Evolutionary conservation across 2,797 vertebrate genomes (phyloP).

Genomic region (Halcyon chelicuti): DNA sequence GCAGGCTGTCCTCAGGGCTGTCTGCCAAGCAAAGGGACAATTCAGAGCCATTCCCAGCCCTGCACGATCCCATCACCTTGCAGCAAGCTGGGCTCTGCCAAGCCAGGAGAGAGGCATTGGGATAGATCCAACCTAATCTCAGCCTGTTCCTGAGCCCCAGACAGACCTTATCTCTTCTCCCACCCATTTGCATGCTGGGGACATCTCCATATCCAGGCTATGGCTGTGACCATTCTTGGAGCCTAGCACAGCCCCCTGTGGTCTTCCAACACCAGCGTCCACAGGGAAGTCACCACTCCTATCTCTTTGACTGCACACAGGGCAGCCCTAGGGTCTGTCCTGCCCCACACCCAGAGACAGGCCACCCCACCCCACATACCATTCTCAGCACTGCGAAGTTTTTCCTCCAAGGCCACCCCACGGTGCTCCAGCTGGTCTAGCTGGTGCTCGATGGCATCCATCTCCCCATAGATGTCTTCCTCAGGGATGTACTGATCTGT

Average conservation of each 20-base stretch:
- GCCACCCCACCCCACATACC: conserved; percentile 71
- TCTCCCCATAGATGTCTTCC: conserved; percentile 86
- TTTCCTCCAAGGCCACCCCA: conserved; percentile 88
- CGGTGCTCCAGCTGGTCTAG: conserved; percentile 86
- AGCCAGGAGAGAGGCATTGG: not conserved
- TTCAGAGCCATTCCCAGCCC: not conserved
- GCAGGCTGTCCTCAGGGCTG: conserved; percentile 88
- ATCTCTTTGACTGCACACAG: not conserved
- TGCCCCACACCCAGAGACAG: not conserved
- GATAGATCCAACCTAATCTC: not conserved
- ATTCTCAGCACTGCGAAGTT: conserved; percentile 81
- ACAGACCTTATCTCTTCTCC: not conserved
- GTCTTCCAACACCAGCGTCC: not conserved
- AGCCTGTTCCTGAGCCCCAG: not conserved
- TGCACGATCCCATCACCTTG: not conserved
- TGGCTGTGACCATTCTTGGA: not conserved
- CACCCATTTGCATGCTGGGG: not conserved
- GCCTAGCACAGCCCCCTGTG: not conserved
- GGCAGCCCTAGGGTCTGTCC: not conserved
- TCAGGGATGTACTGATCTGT: conserved; percentile 83
- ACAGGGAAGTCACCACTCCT: not conserved
- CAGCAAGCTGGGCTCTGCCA: not conserved
- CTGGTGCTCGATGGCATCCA: conserved; percentile 83
- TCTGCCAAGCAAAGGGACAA: conserved; percentile 76
- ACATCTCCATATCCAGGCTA: not conserved